These are phyloP conservation scores for Tetramorium simillimum DNA, from an alignment of 1,140 invertebrate genomes.

Conservation along the genomic window DNA sequence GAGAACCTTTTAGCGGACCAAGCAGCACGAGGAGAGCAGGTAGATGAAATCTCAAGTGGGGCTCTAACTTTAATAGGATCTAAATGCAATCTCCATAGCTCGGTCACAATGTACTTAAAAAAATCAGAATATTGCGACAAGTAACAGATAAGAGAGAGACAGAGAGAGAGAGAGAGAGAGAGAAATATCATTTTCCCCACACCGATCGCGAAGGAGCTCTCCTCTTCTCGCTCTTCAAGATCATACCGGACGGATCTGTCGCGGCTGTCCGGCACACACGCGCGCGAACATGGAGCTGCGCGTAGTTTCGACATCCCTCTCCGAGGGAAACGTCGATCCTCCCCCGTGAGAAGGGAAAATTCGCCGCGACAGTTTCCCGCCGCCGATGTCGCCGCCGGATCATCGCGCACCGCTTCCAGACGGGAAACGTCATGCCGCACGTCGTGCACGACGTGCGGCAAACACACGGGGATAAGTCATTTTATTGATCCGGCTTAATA, in stretches of 20 bases:
- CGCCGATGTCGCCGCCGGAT: not conserved
- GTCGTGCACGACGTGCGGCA: constrained; percentile 25
- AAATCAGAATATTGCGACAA: not conserved
- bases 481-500: constrained; percentile 60
- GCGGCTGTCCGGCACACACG: not conserved
- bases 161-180: not conserved
- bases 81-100: not conserved
- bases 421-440: constrained; percentile 32
- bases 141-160: not conserved
- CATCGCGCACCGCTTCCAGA: constrained; percentile 17
- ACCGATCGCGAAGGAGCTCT: not conserved
- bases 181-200: not conserved
- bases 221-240: not conserved
- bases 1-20: not conserved
- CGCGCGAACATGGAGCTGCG: not conserved
- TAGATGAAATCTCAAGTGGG: constrained; percentile 10
- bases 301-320: not conserved
- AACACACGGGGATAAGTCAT: constrained; percentile 50
- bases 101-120: not conserved
- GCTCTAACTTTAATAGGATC: constrained; percentile 16
- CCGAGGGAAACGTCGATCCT: not conserved
- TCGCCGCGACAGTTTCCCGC: not conserved
- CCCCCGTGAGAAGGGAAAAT: not conserved
- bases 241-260: not conserved
- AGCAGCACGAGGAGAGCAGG: not conserved